These are phyloP conservation scores for Drosophila gunungcola DNA, from an alignment of 1,140 invertebrate species.

Conservation along the genomic window DNA sequence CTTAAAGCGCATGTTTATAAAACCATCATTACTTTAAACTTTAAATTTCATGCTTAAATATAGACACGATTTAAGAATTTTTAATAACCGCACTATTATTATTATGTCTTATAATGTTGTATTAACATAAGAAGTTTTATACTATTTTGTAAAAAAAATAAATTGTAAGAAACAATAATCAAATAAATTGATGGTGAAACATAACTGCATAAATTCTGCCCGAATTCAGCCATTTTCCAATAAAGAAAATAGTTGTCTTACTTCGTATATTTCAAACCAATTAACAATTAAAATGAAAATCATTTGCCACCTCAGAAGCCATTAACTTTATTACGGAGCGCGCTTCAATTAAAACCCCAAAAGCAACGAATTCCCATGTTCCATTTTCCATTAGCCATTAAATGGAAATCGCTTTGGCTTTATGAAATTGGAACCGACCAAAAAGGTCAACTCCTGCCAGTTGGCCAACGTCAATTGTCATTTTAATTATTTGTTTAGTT, in stretches of 20 bases:
- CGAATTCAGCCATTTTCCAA: neutral
- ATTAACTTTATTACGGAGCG: slow-evolving; percentile 45
- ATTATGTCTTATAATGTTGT: no score
- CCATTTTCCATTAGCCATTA: slow-evolving; percentile 68
- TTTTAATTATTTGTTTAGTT: slow-evolving; percentile 42
- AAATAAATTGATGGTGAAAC: neutral
- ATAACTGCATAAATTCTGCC: no score
- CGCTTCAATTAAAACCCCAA: slow-evolving; percentile 30
- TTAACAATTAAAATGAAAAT: slow-evolving; percentile 23
- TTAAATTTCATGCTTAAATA: no score
- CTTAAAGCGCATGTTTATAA: no score
- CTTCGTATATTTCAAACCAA: slow-evolving; percentile 10
- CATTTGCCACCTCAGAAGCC: slow-evolving; percentile 16
- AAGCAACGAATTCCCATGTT: slow-evolving; percentile 67
- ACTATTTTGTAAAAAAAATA: no score
- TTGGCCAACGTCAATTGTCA: slow-evolving; percentile 44
- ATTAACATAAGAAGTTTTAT: no score
- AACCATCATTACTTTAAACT: no score
- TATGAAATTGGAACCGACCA: slow-evolving; percentile 54
- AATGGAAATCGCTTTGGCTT: slow-evolving; percentile 48
- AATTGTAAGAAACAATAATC: no score
- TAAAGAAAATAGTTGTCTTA: neutral
- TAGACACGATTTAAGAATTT: no score
- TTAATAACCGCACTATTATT: no score
- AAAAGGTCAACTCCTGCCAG: slow-evolving; percentile 57